A percentile compares a stretch with the other conserved stretches of the same genome.
Evolutionary conservation across 2,797 vertebrate species (phyloP).

Genomic region (Hylomyscus alleni): DNA sequence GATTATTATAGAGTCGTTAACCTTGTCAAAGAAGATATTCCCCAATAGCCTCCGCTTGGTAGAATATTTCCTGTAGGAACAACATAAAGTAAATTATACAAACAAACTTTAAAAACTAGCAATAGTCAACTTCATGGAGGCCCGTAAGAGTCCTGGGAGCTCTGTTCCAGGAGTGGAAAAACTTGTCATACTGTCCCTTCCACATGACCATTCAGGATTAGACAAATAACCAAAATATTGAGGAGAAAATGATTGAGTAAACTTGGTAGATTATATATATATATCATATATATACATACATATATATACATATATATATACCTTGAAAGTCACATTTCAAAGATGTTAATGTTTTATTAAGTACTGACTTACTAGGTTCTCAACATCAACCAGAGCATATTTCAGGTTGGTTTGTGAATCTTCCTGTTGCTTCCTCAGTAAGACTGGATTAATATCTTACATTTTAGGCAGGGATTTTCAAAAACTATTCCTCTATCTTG

Average conservation of each 20-base stretch:
- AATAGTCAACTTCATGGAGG: background rate
- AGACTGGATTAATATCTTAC: background rate
- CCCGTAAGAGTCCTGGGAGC: no score
- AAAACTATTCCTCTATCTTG: background rate
- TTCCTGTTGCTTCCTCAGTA: background rate
- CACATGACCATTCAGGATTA: background rate
- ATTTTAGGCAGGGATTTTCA: background rate
- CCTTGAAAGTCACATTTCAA: background rate
- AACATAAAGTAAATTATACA: background rate
- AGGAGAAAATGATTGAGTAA: background rate
- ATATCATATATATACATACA: no score
- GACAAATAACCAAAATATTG: background rate
- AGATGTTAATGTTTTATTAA: background rate
- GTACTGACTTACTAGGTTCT: background rate
- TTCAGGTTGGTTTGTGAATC: background rate
- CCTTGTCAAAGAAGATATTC: background rate
- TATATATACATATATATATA: no score
- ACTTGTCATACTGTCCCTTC: background rate
- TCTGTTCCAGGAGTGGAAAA: background rate
- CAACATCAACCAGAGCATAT: background rate
- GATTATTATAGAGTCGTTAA: background rate
- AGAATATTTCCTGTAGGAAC: background rate
- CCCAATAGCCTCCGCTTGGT: background rate
- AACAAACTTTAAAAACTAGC: background rate
- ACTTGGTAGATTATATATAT: no score